Conservation (phyloP, 2,797 vertebrate genomes). For the Clarias platycephalus region DNA sequence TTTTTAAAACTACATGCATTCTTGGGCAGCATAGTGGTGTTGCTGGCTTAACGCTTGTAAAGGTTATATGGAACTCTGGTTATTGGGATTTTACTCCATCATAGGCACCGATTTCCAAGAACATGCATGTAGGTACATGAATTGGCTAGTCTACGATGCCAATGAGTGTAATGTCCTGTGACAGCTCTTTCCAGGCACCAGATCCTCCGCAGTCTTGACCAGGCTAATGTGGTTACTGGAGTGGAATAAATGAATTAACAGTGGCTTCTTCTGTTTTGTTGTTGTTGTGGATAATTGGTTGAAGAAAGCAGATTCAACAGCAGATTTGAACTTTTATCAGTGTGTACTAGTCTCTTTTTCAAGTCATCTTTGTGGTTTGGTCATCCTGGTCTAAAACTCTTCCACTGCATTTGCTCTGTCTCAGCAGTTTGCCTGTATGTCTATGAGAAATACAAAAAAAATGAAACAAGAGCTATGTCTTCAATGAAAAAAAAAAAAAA, state of each 20-base stretch:
- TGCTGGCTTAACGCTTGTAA: neutral
- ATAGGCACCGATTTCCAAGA: neutral
- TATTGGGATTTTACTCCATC: neutral
- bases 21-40: neutral
- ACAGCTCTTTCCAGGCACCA: neutral
- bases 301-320: neutral
- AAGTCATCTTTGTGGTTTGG: neutral
- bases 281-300: neutral
- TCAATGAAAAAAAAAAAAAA: neutral
- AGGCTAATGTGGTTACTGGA: neutral
- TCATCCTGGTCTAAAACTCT: neutral
- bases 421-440: neutral
- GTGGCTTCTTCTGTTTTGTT: neutral
- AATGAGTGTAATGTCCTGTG: neutral
- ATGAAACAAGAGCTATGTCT: slow-evolving; percentile 20
- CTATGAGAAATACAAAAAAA: neutral
- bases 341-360: neutral
- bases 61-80: neutral
- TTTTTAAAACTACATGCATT: neutral
- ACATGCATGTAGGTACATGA: neutral
- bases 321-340: too few species aligned
- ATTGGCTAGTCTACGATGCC: neutral
- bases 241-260: neutral
- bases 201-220: neutral
- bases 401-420: neutral